phyloP scores from a whole-genome alignment of 2,113 vertebrate species.

The Hylia prasina region DNA sequence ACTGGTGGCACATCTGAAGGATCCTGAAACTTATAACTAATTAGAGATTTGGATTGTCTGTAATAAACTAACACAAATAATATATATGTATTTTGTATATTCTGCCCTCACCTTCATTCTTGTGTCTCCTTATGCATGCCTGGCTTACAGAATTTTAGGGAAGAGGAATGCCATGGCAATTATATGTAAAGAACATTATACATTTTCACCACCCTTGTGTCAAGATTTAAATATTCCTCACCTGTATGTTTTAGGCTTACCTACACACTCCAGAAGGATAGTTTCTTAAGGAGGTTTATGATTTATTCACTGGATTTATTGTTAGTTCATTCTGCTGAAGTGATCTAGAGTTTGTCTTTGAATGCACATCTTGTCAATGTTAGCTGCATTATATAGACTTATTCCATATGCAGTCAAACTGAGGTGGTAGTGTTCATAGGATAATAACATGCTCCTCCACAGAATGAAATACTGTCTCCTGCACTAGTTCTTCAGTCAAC shows the following conservation, averaged over 20 bases:
- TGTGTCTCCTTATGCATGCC: neutral
- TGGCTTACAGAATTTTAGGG: neutral
- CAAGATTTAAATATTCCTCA: neutral
- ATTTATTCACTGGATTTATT: neutral
- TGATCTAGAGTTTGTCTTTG: neutral
- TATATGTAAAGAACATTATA: neutral
- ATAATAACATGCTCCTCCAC: neutral
- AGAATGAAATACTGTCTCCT: neutral
- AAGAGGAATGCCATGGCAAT: neutral
- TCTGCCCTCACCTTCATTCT: neutral
- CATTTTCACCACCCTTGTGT: rapidly evolving
- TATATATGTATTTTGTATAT: neutral
- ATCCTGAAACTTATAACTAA: neutral
- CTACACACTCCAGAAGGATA: neutral
- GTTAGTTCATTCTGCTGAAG: neutral
- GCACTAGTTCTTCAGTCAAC: neutral
- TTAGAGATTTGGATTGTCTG: neutral
- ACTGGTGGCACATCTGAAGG: rapidly evolving
- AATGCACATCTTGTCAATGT: neutral
- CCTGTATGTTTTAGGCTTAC: neutral
- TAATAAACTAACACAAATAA: rapidly evolving
- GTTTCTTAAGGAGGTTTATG: neutral
- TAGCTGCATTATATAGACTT: neutral
- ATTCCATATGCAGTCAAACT: neutral
- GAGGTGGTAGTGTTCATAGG: neutral